These are phyloP conservation scores for Myrmophylax atrothorax DNA, from an alignment of 2,113 vertebrate genomes.

Conservation along the genomic window DNA sequence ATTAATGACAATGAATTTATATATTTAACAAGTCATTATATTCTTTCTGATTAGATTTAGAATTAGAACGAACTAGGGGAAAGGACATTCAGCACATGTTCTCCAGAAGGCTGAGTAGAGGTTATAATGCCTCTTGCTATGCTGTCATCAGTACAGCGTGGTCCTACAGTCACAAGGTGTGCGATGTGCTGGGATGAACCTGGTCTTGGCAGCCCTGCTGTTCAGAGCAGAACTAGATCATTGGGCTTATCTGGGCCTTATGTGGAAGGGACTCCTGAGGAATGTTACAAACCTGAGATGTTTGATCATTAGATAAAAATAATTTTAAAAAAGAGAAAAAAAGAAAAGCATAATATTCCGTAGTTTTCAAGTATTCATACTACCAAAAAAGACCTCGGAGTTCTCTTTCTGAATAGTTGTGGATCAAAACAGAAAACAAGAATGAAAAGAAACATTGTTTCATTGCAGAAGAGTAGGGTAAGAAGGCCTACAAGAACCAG, in stretches of 20 bases:
- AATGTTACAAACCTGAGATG: not conserved
- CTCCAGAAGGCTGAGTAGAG: not conserved
- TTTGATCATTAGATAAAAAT: not conserved
- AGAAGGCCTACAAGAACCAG: not conserved
- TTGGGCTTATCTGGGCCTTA: not conserved
- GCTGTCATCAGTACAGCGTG: not conserved
- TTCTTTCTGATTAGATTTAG: not conserved
- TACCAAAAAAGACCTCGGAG: not conserved
- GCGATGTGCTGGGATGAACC: not conserved
- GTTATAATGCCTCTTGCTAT: not conserved
- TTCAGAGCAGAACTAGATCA: not conserved
- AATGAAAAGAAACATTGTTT: not conserved
- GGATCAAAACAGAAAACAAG: not conserved
- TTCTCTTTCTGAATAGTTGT: not conserved
- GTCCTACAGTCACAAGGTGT: not conserved
- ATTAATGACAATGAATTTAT: not conserved
- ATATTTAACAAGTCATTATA: not conserved
- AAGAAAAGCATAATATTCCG: not conserved
- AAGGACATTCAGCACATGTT: not conserved
- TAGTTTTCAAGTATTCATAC: not conserved
- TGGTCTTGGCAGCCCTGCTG: not conserved
- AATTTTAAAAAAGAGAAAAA: not conserved
- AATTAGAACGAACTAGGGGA: not conserved
- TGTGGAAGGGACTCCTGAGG: not conserved
- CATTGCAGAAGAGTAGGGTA: not conserved